These are phyloP conservation scores for Amblyopsis rosae DNA, from an alignment of 2,113 vertebrate genomes.

Conservation along the genomic window DNA sequence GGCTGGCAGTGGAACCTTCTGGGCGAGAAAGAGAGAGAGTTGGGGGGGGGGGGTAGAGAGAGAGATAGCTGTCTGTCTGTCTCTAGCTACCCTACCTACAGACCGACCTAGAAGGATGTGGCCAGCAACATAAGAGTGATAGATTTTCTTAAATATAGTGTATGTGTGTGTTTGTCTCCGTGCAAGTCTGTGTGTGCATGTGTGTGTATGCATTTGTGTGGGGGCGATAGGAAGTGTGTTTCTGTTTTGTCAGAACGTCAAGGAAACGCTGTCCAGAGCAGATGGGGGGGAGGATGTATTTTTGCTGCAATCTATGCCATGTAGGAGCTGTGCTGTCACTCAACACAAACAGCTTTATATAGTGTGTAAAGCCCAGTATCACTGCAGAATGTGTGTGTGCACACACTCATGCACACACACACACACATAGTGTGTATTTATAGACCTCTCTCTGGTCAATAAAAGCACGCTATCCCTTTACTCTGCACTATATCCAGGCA, in stretches of 20 bases:
- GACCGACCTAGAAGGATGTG: not conserved
- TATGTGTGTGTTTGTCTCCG: not conserved
- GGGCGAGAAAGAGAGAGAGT: not conserved
- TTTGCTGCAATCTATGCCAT: constrained; percentile 32
- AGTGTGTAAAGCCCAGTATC: too few species aligned
- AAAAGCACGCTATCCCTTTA: too few species aligned
- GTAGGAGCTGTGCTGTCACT: constrained; percentile 25
- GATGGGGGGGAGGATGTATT: constrained; percentile 33
- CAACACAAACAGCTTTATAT: too few species aligned
- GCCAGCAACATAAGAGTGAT: not conserved
- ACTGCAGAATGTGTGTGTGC: not conserved
- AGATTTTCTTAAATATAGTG: not conserved
- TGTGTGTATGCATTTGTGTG: constrained; percentile 1
- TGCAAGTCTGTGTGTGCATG: not conserved
- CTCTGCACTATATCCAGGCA: too few species aligned
- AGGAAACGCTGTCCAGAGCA: constrained; percentile 56
- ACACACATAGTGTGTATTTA: not conserved
- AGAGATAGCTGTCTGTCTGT: not conserved
- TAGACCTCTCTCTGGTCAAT: not conserved
- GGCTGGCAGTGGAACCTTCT: constrained; percentile 21
- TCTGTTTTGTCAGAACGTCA: constrained; percentile 49
- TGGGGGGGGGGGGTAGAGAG: not conserved
- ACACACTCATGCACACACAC: not conserved
- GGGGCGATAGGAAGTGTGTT: not conserved
- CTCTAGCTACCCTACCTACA: not conserved